Evolutionary conservation across 2,113 vertebrate genomes (phyloP), one percentile per base, ranked within the genome.

Genomic region (Phalacrocorax aristotelis): DNA sequence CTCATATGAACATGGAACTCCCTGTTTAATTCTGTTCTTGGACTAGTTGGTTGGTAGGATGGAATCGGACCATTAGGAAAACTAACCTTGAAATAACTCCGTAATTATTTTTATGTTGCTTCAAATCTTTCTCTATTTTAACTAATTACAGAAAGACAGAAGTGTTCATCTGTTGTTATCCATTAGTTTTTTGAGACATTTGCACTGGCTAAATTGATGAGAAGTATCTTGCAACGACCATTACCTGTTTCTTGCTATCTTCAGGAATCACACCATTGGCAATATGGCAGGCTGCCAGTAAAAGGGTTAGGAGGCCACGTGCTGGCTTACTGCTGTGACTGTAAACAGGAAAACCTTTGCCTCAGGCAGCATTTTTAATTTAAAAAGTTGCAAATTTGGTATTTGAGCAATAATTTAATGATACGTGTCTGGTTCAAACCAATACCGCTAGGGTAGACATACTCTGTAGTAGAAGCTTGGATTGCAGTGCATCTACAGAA

Each of bases 351-450:
- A 77, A 96, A 78, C 22, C 42, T 75, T 82, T 64, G 44, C 72
- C 80, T 91, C 65, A 94, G 84, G 79, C 90, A 95, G 62, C 87
- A 32, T 6, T 92, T 94, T 86, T 83, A 62, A 83, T 72, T 79
- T 48, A 32, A 91, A 94, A 92, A 89, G 40, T 79, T 86, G 69
- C 86, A 89, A 34, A 87, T 87, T 42, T 79, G 49, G 57, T 86
- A 57, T 89, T 75, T 71, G 36, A 87, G 46, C 5, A 6, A 38
- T 94, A 46, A 93, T 92, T 93, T 79, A 82, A 85, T 65, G 76
- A 9, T 54, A 52, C 3, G 1, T 82, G 44, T 68, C 69, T 87
- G 62, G 40, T 94, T 83, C 42, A 48, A 61, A 61, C 11, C 36
- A 77, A 48, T 58, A 18, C 15, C 70, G 70, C 61, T 80, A 36